Conservation (phyloP, 2,888 invertebrate genomes). For the Drosophila macrothrix region DNA sequence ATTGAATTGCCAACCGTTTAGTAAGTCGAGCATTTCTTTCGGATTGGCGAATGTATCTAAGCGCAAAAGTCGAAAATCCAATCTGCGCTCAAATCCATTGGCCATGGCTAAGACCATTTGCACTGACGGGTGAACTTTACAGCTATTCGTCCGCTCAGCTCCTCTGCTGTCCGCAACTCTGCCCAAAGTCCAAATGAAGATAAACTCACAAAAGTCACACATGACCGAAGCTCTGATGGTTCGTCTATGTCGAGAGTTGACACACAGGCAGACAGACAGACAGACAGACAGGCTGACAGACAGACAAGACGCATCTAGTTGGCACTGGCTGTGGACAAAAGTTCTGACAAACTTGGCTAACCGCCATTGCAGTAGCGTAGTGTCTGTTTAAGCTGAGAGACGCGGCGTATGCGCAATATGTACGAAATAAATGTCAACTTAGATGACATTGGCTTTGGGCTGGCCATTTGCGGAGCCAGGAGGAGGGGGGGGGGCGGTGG, state of each 20-base stretch:
- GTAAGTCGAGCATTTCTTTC: conserved; percentile 17
- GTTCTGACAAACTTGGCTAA: conserved; percentile 75
- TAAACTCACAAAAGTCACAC: conserved; percentile 70
- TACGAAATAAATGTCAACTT: conserved; percentile 81
- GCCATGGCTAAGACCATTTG: conserved; percentile 51
- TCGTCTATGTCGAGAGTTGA: conserved; percentile 18
- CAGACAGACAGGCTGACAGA: conserved; percentile 1
- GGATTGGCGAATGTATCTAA: conserved; percentile 18
- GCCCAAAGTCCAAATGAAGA: conserved; percentile 63
- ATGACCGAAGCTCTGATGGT: conserved; percentile 37
- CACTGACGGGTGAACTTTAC: conserved; percentile 60
- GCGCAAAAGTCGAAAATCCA: conserved; percentile 64
- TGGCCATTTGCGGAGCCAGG: background rate
- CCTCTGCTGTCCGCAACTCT: background rate
- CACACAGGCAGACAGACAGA: conserved; percentile 3
- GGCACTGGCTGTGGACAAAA: conserved; percentile 32
- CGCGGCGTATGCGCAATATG: conserved; percentile 78
- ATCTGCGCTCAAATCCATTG: conserved; percentile 65
- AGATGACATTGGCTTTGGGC: conserved; percentile 45
- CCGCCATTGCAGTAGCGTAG: conserved; percentile 53
- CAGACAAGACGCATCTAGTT: conserved; percentile 8
- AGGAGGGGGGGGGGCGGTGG: background rate
- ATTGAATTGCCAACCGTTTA: conserved; percentile 65
- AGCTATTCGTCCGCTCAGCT: conserved; percentile 4
- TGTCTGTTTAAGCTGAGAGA: conserved; percentile 41